Evolutionary conservation across 2,797 vertebrate species (phyloP).

Genomic region (Acrocephalus scirpaceus): DNA sequence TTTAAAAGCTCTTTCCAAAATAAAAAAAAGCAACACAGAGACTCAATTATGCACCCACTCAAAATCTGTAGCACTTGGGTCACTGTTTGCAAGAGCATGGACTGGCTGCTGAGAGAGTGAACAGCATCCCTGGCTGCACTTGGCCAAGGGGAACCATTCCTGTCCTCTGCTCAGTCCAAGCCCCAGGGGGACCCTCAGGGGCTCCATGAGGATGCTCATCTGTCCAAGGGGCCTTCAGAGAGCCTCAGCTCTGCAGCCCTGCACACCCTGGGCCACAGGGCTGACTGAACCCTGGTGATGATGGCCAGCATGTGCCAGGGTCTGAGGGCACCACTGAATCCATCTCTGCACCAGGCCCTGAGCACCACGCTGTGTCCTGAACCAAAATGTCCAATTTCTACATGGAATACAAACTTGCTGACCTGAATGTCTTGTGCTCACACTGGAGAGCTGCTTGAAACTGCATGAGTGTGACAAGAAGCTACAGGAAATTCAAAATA

Average conservation of each 20-base stretch:
- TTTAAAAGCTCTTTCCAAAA: neutral
- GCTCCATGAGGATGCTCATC: neutral
- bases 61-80: accelerated
- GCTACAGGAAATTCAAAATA: neutral
- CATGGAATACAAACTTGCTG: neutral
- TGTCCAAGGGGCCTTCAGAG: no score
- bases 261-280: no score
- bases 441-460: neutral
- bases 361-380: accelerated
- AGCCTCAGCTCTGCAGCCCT: neutral
- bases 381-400: accelerated
- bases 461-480: neutral
- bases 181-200: neutral
- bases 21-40: neutral
- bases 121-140: neutral
- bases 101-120: neutral
- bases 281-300: accelerated
- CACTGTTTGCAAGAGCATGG: neutral
- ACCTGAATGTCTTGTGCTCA: neutral
- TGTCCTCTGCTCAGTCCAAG: neutral
- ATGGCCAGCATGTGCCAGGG: accelerated
- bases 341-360: neutral
- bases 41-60: neutral
- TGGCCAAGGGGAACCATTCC: accelerated
- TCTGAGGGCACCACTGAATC: neutral